These are phyloP conservation scores for Anabas testudineus DNA, from an alignment of 2,797 vertebrate species.

Conservation along the genomic window DNA sequence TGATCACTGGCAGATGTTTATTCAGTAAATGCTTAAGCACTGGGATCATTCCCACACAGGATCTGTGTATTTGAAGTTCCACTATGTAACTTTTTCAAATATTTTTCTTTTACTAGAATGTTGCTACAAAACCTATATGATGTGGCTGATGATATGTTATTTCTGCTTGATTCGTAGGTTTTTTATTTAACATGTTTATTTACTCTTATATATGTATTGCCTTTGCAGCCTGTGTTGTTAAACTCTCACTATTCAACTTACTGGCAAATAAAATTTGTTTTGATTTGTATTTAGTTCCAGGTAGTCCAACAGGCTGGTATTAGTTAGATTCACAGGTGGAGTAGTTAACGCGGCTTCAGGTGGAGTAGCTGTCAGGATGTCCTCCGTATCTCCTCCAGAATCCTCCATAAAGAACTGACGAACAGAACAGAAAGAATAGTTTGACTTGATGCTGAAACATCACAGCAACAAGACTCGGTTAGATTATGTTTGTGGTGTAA, in stretches of 20 bases:
- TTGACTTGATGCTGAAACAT: background rate
- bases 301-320: conserved; percentile 79
- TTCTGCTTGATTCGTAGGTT: no score
- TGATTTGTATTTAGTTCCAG: conserved; percentile 75
- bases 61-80: no score
- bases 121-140: no score
- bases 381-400: conserved; percentile 48
- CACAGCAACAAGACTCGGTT: background rate
- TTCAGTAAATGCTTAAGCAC: background rate
- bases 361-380: conserved; percentile 66
- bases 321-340: conserved; percentile 86
- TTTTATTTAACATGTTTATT: background rate
- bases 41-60: no score
- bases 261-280: conserved; percentile 93
- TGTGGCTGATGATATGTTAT: no score
- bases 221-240: background rate
- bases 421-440: conserved; percentile 9
- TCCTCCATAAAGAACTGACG: conserved; percentile 93
- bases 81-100: no score
- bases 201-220: background rate
- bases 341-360: conserved; percentile 68
- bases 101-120: no score
- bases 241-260: conserved; percentile 77
- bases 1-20: background rate
- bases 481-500: background rate